Evolutionary conservation across 1,140 invertebrate species (phyloP), one percentile per base, ranked within the genome.

Genomic region (Sweltsa coloradensis): DNA sequence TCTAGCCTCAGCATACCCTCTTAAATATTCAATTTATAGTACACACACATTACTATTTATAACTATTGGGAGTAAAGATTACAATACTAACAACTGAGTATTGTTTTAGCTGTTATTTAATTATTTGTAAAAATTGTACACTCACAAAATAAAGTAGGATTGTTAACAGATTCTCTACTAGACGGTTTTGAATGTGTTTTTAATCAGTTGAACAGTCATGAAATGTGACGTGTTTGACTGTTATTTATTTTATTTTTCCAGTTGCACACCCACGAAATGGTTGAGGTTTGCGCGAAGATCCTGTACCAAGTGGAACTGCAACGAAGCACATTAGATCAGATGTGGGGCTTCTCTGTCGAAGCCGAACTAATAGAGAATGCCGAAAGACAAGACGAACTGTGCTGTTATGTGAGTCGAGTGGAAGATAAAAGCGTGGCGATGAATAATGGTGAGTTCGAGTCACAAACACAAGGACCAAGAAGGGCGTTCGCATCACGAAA

Each of bases 271-370:
- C 92, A 95, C 60, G 92, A 97, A 69, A 80, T 92, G 24, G 87
- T 96, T 18, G 92, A 97, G 71, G 89, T 97, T 13, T 95, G 92
- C 68, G 88, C 89, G 53, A 97, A 97, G 71, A 89, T 94, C 57
- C 72, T 97, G 47, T 97, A 96, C 68, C 92, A 96, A 78, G 87
- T 97, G 49, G 91, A 97, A 65, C 71, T 97, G 56, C 83, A 88
- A 49, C 73, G 90, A 46, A 83, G 76, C 44, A 87, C 85, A 11
- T 70, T 92, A 52, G 90, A 94, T 56, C 89, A 92, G 64, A 91
- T 93, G 86, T 97, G 93, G 86, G 94, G 94, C 49, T 94, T 97
- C 68, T 91, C 88, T 47, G 91, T 97, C 21, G 94, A 97, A 65
- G 93, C 93, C 3, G 93, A 97, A 66, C 73, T 97, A 39, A 91